Percentiles rank a stretch among this genome's conserved stretches.
Conservation (phyloP, 2,797 vertebrate species). For the Anniella stebbinsi region DNA sequence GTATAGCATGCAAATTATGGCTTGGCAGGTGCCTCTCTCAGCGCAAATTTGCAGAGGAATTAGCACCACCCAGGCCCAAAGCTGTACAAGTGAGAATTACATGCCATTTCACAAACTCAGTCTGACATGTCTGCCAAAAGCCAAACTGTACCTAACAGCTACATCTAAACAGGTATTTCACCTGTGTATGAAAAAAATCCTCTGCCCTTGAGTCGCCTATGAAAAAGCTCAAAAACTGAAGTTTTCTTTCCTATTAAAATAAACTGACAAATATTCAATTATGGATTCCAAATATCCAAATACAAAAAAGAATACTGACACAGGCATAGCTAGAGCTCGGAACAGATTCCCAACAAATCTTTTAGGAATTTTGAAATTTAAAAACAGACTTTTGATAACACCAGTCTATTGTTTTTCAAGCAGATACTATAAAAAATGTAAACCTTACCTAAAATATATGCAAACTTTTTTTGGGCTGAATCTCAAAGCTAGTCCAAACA, state of each 20-base stretch:
- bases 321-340: no score
- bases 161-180: not conserved
- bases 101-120: not conserved
- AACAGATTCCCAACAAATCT: not conserved
- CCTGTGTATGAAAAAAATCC: not conserved
- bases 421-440: not conserved
- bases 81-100: not conserved
- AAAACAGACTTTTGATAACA: not conserved
- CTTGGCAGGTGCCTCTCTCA: no score
- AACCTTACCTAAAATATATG: conserved; percentile 64
- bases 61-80: not conserved
- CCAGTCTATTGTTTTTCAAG: not conserved
- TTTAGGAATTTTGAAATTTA: not conserved
- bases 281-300: not conserved
- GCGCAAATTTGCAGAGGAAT: not conserved
- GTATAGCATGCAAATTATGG: not conserved
- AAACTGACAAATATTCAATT: not conserved
- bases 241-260: not conserved
- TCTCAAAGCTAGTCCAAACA: conserved; percentile 56
- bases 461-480: conserved; percentile 55
- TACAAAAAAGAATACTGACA: no score
- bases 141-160: not conserved
- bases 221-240: not conserved
- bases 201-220: not conserved
- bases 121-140: not conserved